Evolutionary conservation across 2,797 vertebrate species (phyloP).

Genomic region (Alca torda): DNA sequence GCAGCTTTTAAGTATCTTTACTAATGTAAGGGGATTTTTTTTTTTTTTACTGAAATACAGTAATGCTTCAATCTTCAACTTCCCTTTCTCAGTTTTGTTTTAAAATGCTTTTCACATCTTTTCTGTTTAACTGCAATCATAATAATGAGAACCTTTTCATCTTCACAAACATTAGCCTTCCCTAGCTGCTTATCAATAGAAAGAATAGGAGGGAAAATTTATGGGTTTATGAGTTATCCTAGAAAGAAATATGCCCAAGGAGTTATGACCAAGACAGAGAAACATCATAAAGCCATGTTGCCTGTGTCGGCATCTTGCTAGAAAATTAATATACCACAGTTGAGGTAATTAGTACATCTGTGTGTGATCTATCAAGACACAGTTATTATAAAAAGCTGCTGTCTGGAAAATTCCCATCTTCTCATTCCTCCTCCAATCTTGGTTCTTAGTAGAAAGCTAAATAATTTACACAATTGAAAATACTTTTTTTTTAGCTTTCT

Average conservation of each 20-base stretch:
- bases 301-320: neutral
- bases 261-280: conserved; percentile 3
- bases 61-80: neutral
- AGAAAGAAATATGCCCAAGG: neutral
- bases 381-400: conserved; percentile 8
- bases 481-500: neutral
- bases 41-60: neutral
- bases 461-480: conserved; percentile 24
- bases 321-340: conserved; percentile 28
- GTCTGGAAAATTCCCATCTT: conserved; percentile 30
- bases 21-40: neutral
- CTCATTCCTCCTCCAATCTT: neutral
- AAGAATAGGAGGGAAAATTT: neutral
- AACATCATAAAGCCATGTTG: neutral
- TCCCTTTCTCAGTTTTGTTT: neutral
- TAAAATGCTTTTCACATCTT: neutral
- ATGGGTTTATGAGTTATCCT: neutral
- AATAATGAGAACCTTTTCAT: neutral
- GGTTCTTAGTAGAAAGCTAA: conserved; percentile 34
- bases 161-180: neutral
- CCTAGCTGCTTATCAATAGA: neutral
- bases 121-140: neutral
- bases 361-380: neutral
- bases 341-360: conserved; percentile 27
- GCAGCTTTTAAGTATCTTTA: neutral